A percentile compares a stretch with the other conserved stretches of the same genome.
These are phyloP conservation scores for Protonibea diacanthus DNA, from an alignment of 2,797 vertebrate genomes.

Conservation along the genomic window DNA sequence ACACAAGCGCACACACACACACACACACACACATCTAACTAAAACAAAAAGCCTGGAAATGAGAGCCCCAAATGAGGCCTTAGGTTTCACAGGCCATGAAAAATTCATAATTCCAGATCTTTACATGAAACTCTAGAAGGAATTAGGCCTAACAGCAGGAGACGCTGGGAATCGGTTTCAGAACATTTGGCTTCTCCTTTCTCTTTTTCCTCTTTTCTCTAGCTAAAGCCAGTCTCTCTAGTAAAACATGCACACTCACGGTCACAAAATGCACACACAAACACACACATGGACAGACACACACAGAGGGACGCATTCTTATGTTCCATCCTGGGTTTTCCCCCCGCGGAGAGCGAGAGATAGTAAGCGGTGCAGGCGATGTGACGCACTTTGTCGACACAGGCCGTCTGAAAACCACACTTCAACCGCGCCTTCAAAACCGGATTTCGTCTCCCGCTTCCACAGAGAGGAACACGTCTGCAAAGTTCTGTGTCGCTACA, in stretches of 20 bases:
- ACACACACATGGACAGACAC: neutral
- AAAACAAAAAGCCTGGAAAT: conserved; percentile 78
- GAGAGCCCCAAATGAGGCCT: conserved; percentile 75
- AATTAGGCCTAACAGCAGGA: conserved; percentile 74
- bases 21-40: conserved; percentile 46
- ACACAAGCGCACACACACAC: conserved; percentile 38
- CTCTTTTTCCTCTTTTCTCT: conserved; percentile 35
- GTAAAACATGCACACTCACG: conserved; percentile 23
- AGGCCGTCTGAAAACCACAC: conserved; percentile 59
- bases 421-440: conserved; percentile 36
- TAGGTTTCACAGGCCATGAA: conserved; percentile 80
- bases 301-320: conserved; percentile 50
- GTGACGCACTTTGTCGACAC: conserved; percentile 59
- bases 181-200: conserved; percentile 63
- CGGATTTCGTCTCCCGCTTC: conserved; percentile 33
- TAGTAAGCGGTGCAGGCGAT: conserved; percentile 55
- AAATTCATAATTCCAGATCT: conserved; percentile 83
- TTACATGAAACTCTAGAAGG: conserved; percentile 82
- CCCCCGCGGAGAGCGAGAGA: conserved; percentile 60
- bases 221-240: conserved; percentile 29
- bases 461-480: conserved; percentile 33
- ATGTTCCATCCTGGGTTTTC: conserved; percentile 64
- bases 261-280: neutral
- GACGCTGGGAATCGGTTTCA: conserved; percentile 70
- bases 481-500: conserved; percentile 37